Base-by-base conservation (phyloP, 2,888 invertebrate species). In the Eristalis pertinax region DNA sequence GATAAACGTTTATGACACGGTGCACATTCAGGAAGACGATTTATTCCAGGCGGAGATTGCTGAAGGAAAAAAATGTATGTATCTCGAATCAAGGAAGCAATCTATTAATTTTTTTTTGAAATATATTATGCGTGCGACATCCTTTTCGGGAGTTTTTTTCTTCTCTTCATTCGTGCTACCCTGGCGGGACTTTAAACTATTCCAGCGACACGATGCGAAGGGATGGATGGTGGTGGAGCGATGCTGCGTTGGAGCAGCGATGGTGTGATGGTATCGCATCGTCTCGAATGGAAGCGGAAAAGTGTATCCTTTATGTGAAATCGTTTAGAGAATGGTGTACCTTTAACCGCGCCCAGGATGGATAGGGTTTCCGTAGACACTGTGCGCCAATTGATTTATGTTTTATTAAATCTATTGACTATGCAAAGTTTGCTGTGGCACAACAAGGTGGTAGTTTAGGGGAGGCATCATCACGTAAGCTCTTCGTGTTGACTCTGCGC, bases 1-100 rank as follows among this genome's bases (percentile, higher is more conserved):
- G 79, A 87, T 87, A 84, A 87, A 87, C 87, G 87, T 87, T 87
- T 87, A 87, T 87, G 87, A 87, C 87, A 87, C 84, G 87, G 87
- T 87, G 87, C 87, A 87, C 87, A 87, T 87, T 84, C 84, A 87
- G 87, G 87, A 87, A 87, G 87, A 80, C 87, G 84, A 87, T 87
- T 87, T 87, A 87, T 87, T 72, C 84, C 73, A 63, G 72, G 72
- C 64, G 69, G 50, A 65, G 65, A 69, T 68, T 68, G 76, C 72
- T 68, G 60, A 79, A 78, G 24, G n/a, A n/a, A 70, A 70, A 41
- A 70, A 81, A 65, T 50, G 56, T 29, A 74, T 41, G 22, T 58
- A 85, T 82, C 68, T 76, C 73, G 69, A 87, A 84, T 87, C 87
- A 79, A 87, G 87, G 87, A 87, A 87, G 84, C 87, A 87, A 87